A percentile compares a stretch with the other conserved stretches of the same genome.
Conservation (phyloP, 2,888 invertebrate species). For the Lasioglossum morio region DNA sequence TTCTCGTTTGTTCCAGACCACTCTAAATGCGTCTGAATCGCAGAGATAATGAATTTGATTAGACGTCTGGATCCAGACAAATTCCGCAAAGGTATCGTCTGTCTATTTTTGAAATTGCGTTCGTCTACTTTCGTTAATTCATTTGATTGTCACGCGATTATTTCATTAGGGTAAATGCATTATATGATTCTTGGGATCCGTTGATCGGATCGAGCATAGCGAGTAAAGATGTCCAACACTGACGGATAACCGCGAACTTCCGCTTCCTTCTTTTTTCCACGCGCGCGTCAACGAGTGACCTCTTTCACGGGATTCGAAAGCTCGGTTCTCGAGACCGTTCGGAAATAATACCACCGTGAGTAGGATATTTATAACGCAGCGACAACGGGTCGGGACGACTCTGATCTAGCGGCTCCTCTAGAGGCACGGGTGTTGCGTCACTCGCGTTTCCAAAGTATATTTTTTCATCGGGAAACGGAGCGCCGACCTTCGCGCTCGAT, state of each 20-base stretch:
- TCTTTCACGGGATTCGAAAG: conserved; percentile 65
- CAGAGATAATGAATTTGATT: not conserved
- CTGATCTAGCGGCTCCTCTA: conserved; percentile 70
- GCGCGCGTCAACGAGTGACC: conserved; percentile 63
- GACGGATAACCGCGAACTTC: conserved; percentile 15
- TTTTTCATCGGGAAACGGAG: conserved; percentile 55
- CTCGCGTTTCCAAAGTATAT: conserved; percentile 53
- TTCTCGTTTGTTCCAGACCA: too few species aligned
- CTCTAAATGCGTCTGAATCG: too few species aligned
- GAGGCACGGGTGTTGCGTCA: conserved; percentile 54
- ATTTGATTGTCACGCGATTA: not conserved
- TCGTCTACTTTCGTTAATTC: not conserved
- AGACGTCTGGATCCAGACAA: not conserved
- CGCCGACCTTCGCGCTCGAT: conserved; percentile 54
- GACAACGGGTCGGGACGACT: conserved; percentile 69
- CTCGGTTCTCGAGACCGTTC: conserved; percentile 68
- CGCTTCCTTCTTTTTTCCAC: conserved; percentile 58
- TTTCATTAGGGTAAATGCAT: not conserved
- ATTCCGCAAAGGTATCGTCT: not conserved
- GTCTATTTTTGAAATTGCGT: not conserved
- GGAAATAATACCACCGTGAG: conserved; percentile 73
- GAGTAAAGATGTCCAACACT: not conserved
- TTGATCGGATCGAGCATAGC: not conserved
- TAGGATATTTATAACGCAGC: conserved; percentile 71
- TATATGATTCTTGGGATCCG: not conserved